Conservation (phyloP, 2,797 vertebrate species). For the Lates japonicus region DNA sequence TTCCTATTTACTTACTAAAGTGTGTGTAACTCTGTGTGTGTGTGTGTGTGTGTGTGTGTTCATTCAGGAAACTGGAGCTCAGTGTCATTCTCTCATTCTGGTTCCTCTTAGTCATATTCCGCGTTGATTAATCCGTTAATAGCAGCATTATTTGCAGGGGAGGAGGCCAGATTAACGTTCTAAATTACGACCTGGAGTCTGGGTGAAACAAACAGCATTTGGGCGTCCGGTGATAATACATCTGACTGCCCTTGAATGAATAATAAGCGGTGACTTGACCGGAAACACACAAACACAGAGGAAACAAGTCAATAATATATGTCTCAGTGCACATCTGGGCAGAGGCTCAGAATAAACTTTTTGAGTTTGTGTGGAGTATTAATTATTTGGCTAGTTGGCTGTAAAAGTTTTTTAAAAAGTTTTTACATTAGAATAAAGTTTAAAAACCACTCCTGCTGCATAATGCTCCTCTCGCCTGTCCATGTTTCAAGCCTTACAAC, state of each 20-base stretch:
- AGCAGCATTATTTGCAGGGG: slow-evolving; percentile 38
- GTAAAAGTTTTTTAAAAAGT: not conserved
- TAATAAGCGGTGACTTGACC: slow-evolving; percentile 57
- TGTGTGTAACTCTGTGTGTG: slow-evolving; percentile 9
- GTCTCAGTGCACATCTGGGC: slow-evolving; percentile 5
- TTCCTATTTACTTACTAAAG: slow-evolving; percentile 8
- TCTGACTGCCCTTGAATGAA: slow-evolving; percentile 44
- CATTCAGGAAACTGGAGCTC: slow-evolving; percentile 26
- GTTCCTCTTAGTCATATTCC: slow-evolving; percentile 17
- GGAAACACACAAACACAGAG: slow-evolving; percentile 2
- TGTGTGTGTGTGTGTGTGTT: slow-evolving; percentile 11
- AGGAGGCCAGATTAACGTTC: slow-evolving; percentile 53
- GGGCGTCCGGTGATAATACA: slow-evolving; percentile 20
- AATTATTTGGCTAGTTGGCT: not conserved
- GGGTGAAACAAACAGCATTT: slow-evolving; percentile 39
- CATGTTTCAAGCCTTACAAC: not conserved
- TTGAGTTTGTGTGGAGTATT: not conserved
- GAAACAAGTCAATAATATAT: slow-evolving; percentile 7
- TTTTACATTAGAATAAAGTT: not conserved
- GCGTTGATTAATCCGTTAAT: slow-evolving; percentile 66
- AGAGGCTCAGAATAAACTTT: slow-evolving; percentile 8
- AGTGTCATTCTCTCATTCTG: not conserved
- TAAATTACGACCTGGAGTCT: slow-evolving; percentile 45
- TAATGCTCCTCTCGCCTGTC: not conserved
- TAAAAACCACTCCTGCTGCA: not conserved